Evolutionary conservation across 2,113 vertebrate genomes (phyloP).

Genomic region (Falcunculus frontatus): DNA sequence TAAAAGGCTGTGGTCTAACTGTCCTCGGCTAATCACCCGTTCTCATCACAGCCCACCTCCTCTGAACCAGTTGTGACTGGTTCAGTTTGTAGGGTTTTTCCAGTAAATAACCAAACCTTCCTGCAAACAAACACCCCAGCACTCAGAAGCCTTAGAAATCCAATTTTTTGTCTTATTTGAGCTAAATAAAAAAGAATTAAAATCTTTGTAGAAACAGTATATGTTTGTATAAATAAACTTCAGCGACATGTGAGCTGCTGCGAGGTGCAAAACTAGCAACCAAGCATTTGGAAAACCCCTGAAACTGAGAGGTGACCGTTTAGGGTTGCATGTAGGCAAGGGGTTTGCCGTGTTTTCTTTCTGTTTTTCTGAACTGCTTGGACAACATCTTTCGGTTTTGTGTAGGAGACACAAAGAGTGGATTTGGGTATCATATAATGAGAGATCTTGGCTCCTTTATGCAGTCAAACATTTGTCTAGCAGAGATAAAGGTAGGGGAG

Average conservation of each 20-base stretch:
- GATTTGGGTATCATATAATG: background rate
- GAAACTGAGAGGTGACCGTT: background rate
- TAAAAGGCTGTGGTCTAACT: conserved; percentile 67
- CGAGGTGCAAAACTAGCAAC: background rate
- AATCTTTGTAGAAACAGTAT: background rate
- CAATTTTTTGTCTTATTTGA: background rate
- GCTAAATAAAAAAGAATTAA: background rate
- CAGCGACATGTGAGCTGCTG: background rate
- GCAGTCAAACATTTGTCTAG: background rate
- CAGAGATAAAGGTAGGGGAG: background rate
- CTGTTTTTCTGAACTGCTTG: background rate
- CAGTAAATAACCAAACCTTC: conserved; percentile 24
- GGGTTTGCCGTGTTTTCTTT: background rate
- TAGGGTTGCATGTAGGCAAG: background rate
- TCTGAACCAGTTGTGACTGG: background rate
- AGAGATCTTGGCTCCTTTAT: background rate
- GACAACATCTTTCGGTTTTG: background rate
- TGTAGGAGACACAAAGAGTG: background rate
- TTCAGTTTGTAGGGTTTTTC: conserved; percentile 53
- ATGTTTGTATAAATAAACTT: background rate
- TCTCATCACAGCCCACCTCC: background rate
- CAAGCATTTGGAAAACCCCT: background rate
- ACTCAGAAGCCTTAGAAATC: background rate
- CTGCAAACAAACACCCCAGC: background rate
- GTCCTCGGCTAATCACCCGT: conserved; percentile 3